Conservation (phyloP, 2,888 invertebrate genomes). For the Dorcus parallelipipedus region DNA sequence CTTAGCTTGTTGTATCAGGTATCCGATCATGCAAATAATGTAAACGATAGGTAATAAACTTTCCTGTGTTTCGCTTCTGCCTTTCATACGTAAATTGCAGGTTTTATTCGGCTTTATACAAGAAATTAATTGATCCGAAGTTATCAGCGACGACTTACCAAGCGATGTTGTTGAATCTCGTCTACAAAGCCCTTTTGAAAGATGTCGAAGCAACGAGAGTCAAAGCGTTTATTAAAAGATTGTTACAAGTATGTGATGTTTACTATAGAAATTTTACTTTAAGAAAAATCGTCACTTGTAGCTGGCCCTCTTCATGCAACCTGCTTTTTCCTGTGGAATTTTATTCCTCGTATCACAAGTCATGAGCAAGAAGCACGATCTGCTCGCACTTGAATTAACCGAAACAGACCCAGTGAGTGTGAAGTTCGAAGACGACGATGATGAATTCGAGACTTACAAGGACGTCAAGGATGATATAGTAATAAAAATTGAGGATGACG, state of each 20-base stretch:
- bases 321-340: constrained; percentile 78
- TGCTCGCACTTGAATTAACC: constrained; percentile 35
- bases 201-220: constrained; percentile 72
- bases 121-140: constrained; percentile 76
- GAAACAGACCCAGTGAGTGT: constrained; percentile 26
- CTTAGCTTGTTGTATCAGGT: constrained; percentile 62
- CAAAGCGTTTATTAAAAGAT: constrained; percentile 80
- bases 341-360: constrained; percentile 76
- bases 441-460: constrained; percentile 31
- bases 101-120: constrained; percentile 86
- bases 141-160: constrained; percentile 66
- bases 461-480: constrained; percentile 33
- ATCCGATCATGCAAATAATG: constrained; percentile 51
- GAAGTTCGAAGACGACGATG: constrained; percentile 32
- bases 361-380: constrained; percentile 42
- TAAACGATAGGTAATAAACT: constrained; percentile 56
- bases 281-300: constrained; percentile 40
- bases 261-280: constrained; percentile 5
- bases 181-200: constrained; percentile 79
- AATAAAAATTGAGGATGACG: constrained; percentile 18
- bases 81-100: constrained; percentile 44
- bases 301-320: constrained; percentile 65
- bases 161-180: constrained; percentile 79
- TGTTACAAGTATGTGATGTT: constrained; percentile 60
- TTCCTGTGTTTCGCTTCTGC: not conserved